These are phyloP conservation scores for Amblyteles armatorius DNA, from an alignment of 2,888 invertebrate genomes.

Conservation along the genomic window DNA sequence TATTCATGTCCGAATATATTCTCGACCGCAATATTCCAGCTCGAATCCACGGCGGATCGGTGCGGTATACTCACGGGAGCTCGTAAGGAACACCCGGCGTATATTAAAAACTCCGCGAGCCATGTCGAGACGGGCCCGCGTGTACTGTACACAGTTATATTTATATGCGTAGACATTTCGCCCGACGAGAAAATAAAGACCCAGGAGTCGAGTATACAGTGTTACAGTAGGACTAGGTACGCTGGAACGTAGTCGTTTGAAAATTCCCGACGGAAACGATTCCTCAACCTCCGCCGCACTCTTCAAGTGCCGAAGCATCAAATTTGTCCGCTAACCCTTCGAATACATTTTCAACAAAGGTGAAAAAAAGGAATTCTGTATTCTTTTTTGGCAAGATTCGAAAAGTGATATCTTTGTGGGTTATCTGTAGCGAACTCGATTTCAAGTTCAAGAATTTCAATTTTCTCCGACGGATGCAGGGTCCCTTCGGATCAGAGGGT, in stretches of 20 bases:
- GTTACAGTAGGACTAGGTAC: conserved; percentile 25
- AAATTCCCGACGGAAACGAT: conserved; percentile 62
- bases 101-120: conserved; percentile 77
- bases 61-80: conserved; percentile 53
- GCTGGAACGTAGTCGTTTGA: conserved; percentile 61
- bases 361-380: background rate
- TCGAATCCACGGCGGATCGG: conserved; percentile 40
- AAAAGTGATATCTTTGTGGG: background rate
- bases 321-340: conserved; percentile 21
- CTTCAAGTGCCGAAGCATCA: background rate
- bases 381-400: too few species aligned
- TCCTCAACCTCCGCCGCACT: conserved; percentile 32
- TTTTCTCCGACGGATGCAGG: too few species aligned
- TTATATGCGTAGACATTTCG: conserved; percentile 67
- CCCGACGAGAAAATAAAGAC: conserved; percentile 66
- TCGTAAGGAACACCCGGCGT: conserved; percentile 79
- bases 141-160: conserved; percentile 55
- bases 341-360: background rate
- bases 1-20: conserved; percentile 30
- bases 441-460: too few species aligned
- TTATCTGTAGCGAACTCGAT: too few species aligned
- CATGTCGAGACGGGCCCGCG: conserved; percentile 42
- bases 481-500: background rate
- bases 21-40: conserved; percentile 56
- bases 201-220: conserved; percentile 22